Evolutionary conservation across 2,888 invertebrate genomes (phyloP).

Genomic region (Cartodere bifasciata): DNA sequence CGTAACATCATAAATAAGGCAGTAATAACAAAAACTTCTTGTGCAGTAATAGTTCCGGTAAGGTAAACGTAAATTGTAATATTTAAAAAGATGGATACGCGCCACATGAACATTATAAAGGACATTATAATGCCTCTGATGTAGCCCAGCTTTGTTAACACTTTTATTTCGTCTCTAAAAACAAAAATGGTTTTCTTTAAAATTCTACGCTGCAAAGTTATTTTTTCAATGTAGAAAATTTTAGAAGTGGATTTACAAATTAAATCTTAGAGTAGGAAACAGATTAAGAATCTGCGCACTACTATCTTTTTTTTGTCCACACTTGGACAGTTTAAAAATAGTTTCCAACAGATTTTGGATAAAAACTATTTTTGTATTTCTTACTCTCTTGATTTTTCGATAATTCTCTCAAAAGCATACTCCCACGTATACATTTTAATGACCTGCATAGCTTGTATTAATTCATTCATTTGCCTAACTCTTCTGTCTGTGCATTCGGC

Average conservation of each 20-base stretch:
- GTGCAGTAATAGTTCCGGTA: constrained; percentile 33
- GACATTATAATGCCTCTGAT: constrained; percentile 55
- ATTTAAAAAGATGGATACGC: constrained; percentile 57
- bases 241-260: too few relatives aligned
- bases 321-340: too few relatives aligned
- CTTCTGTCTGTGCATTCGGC: constrained; percentile 71
- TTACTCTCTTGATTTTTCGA: constrained; percentile 44
- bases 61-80: constrained; percentile 41
- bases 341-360: too few relatives aligned
- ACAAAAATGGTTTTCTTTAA: constrained; percentile 8
- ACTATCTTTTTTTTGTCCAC: too few relatives aligned
- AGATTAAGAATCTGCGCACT: too few relatives aligned
- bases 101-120: constrained; percentile 60
- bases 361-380: constrained; percentile 13
- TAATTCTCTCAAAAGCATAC: constrained; percentile 59
- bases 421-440: constrained; percentile 97
- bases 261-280: too few relatives aligned
- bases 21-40: constrained; percentile 41
- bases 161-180: constrained; percentile 38
- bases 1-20: constrained; percentile 51
- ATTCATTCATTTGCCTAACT: constrained; percentile 78
- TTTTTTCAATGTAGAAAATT: too few relatives aligned
- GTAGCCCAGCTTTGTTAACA: constrained; percentile 45
- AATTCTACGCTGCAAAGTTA: too few relatives aligned
- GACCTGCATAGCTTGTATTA: constrained; percentile 76